phyloP scores from a whole-genome alignment of 2,113 vertebrate genomes.

The Rynchops niger region DNA sequence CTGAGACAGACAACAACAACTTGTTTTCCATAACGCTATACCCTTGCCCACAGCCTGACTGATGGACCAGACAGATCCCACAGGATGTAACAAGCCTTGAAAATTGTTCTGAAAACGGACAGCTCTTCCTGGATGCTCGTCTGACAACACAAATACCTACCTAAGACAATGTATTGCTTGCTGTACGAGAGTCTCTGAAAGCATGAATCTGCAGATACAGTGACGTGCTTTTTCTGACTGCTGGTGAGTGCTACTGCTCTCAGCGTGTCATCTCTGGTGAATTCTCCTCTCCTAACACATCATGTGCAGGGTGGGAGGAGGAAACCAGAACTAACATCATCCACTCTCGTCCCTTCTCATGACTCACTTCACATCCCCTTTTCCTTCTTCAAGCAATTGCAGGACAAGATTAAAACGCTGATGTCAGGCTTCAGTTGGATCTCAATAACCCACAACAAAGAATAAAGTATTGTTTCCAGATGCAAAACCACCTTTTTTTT shows the following conservation, averaged over 20 bases:
- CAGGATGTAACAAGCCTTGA: not conserved
- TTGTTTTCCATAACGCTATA: rapidly evolving
- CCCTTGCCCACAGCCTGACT: not conserved
- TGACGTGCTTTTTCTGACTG: not conserved
- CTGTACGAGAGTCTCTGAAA: not conserved
- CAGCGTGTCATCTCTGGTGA: not conserved
- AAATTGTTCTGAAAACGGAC: not conserved
- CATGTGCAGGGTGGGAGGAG: not conserved
- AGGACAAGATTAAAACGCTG: not conserved
- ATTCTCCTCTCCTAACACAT: not conserved
- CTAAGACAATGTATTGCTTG: not conserved
- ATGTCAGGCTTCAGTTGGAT: not conserved
- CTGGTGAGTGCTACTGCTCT: not conserved
- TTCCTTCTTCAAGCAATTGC: not conserved
- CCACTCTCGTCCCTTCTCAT: not conserved
- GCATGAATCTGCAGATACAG: not conserved
- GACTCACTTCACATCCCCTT: not conserved
- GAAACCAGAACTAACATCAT: not conserved
- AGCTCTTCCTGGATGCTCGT: not conserved
- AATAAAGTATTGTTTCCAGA: not conserved
- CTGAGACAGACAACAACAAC: not conserved
- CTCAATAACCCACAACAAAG: not conserved
- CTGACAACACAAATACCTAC: not conserved
- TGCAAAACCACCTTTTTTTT: not conserved
- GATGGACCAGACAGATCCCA: not conserved